phyloP scores from a whole-genome alignment of 2,888 invertebrate species.

The Griposia aprilina region DNA sequence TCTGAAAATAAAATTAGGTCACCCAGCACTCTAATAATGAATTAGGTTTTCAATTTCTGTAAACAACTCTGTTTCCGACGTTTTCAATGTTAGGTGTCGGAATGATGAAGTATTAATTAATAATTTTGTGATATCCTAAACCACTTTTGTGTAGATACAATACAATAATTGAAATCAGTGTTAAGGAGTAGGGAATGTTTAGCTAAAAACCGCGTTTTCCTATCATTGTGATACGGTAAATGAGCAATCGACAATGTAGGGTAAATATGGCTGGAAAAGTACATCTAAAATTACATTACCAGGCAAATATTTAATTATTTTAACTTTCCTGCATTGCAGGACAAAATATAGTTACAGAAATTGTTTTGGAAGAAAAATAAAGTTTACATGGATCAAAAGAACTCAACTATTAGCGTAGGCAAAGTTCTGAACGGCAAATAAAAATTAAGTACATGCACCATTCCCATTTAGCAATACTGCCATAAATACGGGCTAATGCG shows the following conservation, averaged over 20 bases:
- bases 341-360: background rate
- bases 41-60: conserved; percentile 11
- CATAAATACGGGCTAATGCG: background rate
- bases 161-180: background rate
- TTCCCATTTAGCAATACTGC: conserved; percentile 15
- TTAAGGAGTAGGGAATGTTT: background rate
- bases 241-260: background rate
- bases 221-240: background rate
- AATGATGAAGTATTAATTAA: conserved; percentile 3
- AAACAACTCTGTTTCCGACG: conserved; percentile 26
- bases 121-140: background rate
- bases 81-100: conserved; percentile 9
- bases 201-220: background rate
- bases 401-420: background rate
- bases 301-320: background rate
- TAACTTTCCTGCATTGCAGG: background rate
- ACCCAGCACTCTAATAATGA: background rate
- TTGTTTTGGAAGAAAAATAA: too few species aligned
- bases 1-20: background rate
- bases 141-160: background rate
- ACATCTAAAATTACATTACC: background rate
- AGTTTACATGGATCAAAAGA: background rate
- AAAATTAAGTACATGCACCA: conserved; percentile 22
- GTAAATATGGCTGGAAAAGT: background rate
- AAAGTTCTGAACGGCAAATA: background rate